These are phyloP conservation scores for Siniperca scherzeri DNA, from an alignment of 2,797 vertebrate genomes.

Conservation along the genomic window DNA sequence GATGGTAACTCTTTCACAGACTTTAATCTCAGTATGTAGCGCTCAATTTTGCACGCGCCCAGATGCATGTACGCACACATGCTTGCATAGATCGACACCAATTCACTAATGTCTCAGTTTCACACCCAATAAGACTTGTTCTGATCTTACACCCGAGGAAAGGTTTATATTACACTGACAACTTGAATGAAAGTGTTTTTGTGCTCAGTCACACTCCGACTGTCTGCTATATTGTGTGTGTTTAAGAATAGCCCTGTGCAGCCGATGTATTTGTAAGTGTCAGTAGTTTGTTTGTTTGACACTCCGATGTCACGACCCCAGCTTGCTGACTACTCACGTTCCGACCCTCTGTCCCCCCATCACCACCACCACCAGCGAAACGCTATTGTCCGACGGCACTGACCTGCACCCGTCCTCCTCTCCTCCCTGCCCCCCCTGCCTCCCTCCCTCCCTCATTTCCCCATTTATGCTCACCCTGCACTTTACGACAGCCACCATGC, in stretches of 20 bases:
- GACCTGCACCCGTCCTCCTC: conserved; percentile 87
- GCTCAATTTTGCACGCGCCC: conserved; percentile 29
- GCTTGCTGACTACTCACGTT: conserved; percentile 91
- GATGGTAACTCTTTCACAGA: conserved; percentile 78
- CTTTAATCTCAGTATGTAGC: conserved; percentile 77
- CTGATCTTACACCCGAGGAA: background rate
- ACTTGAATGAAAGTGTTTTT: conserved; percentile 48
- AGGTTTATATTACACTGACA: background rate
- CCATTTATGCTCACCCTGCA: conserved; percentile 83
- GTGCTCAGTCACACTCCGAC: conserved; percentile 58
- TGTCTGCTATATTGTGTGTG: conserved; percentile 69
- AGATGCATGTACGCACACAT: conserved; percentile 11
- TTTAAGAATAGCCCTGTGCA: conserved; percentile 86
- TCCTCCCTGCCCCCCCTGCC: conserved; percentile 59
- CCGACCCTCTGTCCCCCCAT: conserved; percentile 68
- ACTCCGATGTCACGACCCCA: conserved; percentile 84
- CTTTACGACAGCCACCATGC: conserved; percentile 73
- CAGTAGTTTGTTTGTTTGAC: conserved; percentile 86
- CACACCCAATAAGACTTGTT: background rate
- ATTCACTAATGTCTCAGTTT: conserved; percentile 37
- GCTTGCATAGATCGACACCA: conserved; percentile 10
- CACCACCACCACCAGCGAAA: conserved; percentile 44
- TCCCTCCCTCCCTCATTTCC: conserved; percentile 63
- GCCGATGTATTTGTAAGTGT: conserved; percentile 83
- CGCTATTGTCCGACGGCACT: conserved; percentile 81